Evolutionary conservation across 1,140 invertebrate species (phyloP), one percentile per base, ranked within the genome.

Genomic region (Oscheius sp.): DNA sequence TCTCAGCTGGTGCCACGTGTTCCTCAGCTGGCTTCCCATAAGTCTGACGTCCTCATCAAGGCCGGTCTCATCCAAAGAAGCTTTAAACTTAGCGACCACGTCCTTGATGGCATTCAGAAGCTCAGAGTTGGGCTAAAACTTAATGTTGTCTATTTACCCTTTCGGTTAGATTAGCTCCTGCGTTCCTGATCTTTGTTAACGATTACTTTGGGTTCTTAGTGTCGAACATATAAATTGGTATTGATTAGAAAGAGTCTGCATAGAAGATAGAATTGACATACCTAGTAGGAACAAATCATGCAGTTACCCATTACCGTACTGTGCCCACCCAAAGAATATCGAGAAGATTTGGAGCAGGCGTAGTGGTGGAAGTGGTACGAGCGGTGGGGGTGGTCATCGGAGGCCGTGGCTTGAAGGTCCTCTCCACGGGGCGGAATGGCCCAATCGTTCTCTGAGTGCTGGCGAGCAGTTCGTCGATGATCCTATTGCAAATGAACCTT

Each of bases 1-100:
- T 49, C 69, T 71, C 59, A 71, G 58, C 59, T 71, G 69, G 45
- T 71, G 69, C 69, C 69, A 71, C 23, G 69, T 71, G 46, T 71
- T 71, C 34, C 59, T 71, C 42, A 71, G 58, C 59, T 71, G 69
- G 52, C 64, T 71, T 35, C 69, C 69, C 69, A 71, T 71, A 20
- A 71, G 61, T 55, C 69, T 63, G 61, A 71, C 69, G 28, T 71
- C 69, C 58, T 71, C 52, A 49, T 71, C 69, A 29, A 71, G 42
- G 23, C 69, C 69, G 32, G 69, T 58, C 61, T 71, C 69, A 34
- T 71, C 69, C 58, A 71, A 64, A 13, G 28, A 3, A 34, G 58
- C 69, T 35, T 71, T 71, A 32, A 71, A 71, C 46, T 71, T 71
- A 35, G 69, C 52, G 20, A 71, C 59, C 15, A 71, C 69, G 45